phyloP scores from a whole-genome alignment of 2,113 vertebrate genomes.

The Ceyx margarethae region DNA sequence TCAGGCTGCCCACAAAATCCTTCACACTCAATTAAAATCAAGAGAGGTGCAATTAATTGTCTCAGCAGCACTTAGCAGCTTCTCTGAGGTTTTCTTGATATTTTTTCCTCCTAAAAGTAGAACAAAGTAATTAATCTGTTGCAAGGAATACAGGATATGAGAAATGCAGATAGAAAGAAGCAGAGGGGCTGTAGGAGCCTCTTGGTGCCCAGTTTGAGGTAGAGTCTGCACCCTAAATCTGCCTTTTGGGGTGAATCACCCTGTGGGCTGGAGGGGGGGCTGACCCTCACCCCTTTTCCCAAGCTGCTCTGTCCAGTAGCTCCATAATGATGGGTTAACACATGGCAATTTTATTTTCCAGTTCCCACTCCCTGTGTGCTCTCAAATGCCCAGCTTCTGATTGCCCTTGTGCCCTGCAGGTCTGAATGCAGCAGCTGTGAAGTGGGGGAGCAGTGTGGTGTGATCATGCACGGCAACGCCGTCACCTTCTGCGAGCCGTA shows the following conservation, averaged over 20 bases:
- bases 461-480: slow-evolving; percentile 89
- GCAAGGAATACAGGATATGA: not conserved
- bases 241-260: not conserved
- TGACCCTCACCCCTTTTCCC: not conserved
- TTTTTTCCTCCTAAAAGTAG: not conserved
- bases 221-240: not conserved
- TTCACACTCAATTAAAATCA: not conserved
- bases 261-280: accelerated
- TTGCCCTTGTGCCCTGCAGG: slow-evolving; percentile 72
- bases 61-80: not conserved
- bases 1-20: not conserved
- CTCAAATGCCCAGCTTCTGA: accelerated
- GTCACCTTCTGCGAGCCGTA: slow-evolving; percentile 93
- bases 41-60: not conserved
- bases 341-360: not conserved
- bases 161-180: not conserved
- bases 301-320: not conserved
- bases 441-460: slow-evolving; percentile 89
- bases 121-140: not conserved
- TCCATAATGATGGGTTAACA: accelerated
- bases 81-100: not conserved
- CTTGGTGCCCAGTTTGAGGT: not conserved
- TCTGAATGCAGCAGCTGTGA: slow-evolving; percentile 89
- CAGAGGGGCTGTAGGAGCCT: not conserved
- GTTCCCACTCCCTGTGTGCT: accelerated